Conservation (phyloP, 2,797 vertebrate genomes). For the Acestrorhynchus altus region DNA sequence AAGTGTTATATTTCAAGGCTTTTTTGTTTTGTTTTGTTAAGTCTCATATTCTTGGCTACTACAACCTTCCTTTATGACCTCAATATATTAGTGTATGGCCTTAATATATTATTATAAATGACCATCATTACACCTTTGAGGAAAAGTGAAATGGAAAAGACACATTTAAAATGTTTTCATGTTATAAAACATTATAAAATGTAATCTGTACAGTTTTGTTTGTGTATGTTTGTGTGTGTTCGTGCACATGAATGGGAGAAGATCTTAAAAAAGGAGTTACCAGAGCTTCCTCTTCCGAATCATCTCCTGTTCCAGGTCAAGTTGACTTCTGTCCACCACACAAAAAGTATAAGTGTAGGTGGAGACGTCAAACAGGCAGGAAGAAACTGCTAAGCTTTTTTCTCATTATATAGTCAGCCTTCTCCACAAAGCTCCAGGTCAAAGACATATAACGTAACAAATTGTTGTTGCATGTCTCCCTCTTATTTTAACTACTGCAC, state of each 20-base stretch:
- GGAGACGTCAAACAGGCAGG: background rate
- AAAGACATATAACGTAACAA: background rate
- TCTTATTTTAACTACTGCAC: background rate
- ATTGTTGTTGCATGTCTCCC: background rate
- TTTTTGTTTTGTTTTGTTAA: too few species aligned
- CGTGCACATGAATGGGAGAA: background rate
- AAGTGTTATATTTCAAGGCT: too few species aligned
- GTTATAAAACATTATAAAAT: too few species aligned
- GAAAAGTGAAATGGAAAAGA: too few species aligned
- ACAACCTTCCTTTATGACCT: too few species aligned
- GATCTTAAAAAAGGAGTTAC: background rate
- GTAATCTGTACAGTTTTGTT: too few species aligned
- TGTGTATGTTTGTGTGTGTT: background rate
- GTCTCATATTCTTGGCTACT: too few species aligned
- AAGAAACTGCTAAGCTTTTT: background rate
- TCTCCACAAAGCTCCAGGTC: background rate
- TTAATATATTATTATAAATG: too few species aligned
- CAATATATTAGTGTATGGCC: too few species aligned
- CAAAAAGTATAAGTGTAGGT: background rate
- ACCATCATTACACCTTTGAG: too few species aligned
- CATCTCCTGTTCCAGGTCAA: background rate
- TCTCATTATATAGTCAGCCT: background rate
- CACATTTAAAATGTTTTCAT: too few species aligned
- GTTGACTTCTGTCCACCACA: background rate
- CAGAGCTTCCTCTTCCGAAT: background rate